Evolutionary conservation across 30 jellyfish, hydroid and myxozoan genomes (phyloP).

Genomic region (Mastigias papua): DNA sequence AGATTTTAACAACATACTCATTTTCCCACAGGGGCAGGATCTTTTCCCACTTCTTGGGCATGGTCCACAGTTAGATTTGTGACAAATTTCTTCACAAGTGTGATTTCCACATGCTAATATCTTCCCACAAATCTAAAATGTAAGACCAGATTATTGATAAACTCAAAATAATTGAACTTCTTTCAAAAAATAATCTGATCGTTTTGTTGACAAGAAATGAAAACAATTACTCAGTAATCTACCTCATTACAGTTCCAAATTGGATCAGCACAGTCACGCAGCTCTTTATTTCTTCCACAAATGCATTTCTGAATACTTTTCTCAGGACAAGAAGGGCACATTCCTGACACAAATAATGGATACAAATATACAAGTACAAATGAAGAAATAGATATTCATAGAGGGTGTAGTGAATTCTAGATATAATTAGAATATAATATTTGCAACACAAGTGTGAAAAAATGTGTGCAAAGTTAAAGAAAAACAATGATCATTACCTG

Average conservation of each 20-base stretch:
- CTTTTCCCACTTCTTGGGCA: slow-evolving; percentile 92
- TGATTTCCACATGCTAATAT: slow-evolving; percentile 85
- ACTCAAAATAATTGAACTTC: not conserved
- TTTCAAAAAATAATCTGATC: too few relatives aligned
- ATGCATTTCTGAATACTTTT: slow-evolving; percentile 75
- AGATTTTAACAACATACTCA: slow-evolving; percentile 49
- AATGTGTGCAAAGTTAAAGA: not conserved
- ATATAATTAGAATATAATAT: too few relatives aligned
- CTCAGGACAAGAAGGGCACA: slow-evolving; percentile 88
- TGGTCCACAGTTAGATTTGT: slow-evolving; percentile 80
- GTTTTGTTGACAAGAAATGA: too few relatives aligned
- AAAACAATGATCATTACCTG: slow-evolving; percentile 76
- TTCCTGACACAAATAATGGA: not conserved
- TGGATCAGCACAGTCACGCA: slow-evolving; percentile 84
- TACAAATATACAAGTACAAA: not conserved
- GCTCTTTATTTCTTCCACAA: slow-evolving; percentile 64
- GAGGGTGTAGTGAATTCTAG: not conserved
- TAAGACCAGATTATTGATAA: not conserved
- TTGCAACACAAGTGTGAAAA: not conserved
- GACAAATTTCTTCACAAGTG: slow-evolving; percentile 92
- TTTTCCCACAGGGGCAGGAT: slow-evolving; percentile 96
- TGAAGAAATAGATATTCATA: too few relatives aligned
- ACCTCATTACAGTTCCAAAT: slow-evolving; percentile 92
- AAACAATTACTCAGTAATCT: not conserved
- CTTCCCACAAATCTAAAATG: slow-evolving; percentile 74